Percentiles rank a stretch among this genome's conserved stretches.
phyloP scores from a whole-genome alignment of 2,888 invertebrate genomes.

The Tridacna crocea region DNA sequence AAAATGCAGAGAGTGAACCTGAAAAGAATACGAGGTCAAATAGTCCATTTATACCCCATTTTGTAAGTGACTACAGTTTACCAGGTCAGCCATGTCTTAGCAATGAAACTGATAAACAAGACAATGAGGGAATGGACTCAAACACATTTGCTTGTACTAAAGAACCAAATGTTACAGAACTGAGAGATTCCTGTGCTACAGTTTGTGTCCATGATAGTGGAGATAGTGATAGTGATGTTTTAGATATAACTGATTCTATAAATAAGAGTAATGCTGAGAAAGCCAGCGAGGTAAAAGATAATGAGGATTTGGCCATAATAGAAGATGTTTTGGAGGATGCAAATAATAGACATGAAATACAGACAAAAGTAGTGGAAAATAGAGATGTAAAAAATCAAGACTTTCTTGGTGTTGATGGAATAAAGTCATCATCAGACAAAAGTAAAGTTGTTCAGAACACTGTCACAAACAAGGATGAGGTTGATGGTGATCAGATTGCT shows the following conservation, averaged over 20 bases:
- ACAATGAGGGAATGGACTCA: neutral
- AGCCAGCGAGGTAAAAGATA: neutral
- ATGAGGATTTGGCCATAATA: neutral
- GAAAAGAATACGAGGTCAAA: slow-evolving; percentile 26
- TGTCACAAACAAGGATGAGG: slow-evolving; percentile 33
- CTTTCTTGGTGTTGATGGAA: neutral
- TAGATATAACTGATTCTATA: slow-evolving; percentile 53
- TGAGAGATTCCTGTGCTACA: neutral
- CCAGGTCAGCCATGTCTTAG: neutral
- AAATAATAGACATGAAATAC: no score
- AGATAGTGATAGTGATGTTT: slow-evolving; percentile 32
- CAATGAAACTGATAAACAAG: neutral
- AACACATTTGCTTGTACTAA: neutral
- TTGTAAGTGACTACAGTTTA: neutral
- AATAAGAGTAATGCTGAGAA: neutral
- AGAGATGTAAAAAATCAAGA: neutral
- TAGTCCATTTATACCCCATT: slow-evolving; percentile 37
- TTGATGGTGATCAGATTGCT: slow-evolving; percentile 37
- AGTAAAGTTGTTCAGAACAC: neutral
- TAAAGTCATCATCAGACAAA: neutral
- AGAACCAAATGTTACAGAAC: neutral
- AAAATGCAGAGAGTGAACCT: neutral
- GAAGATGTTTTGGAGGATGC: neutral
- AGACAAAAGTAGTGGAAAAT: neutral
- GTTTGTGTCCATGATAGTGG: neutral